Evolutionary conservation across 2,888 invertebrate species (phyloP).

Genomic region (Neoaliturus tenellus): DNA sequence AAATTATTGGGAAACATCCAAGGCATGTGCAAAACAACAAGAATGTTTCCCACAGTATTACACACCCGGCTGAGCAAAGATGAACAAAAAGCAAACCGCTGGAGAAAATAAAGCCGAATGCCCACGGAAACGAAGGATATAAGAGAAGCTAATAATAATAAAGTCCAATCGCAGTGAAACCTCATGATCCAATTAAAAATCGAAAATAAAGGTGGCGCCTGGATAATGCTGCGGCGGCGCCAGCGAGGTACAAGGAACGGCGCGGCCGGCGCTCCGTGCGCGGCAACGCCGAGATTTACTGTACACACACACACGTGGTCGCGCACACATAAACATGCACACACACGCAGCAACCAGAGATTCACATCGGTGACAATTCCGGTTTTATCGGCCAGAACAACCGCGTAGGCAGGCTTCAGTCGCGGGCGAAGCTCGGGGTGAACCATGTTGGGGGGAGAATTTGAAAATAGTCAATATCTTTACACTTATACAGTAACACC

Average conservation of each 20-base stretch:
- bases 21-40: background rate
- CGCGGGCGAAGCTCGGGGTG: background rate
- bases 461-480: too few species aligned
- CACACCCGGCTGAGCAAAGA: background rate
- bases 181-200: conserved; percentile 51
- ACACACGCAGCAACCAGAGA: background rate
- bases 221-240: conserved; percentile 31
- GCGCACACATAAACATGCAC: background rate
- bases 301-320: background rate
- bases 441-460: too few species aligned
- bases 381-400: background rate
- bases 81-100: background rate
- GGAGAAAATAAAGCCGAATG: background rate
- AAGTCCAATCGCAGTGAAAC: conserved; percentile 24
- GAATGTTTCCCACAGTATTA: too few species aligned
- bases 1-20: too few species aligned
- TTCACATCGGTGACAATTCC: conserved; percentile 8
- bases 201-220: conserved; percentile 51
- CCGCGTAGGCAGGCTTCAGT: background rate
- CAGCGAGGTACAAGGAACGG: background rate
- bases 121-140: background rate
- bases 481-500: too few species aligned
- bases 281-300: conserved; percentile 28
- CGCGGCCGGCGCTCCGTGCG: background rate
- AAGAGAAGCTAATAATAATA: background rate